Conservation (phyloP, 2,888 invertebrate species). For the Amblyteles armatorius region DNA sequence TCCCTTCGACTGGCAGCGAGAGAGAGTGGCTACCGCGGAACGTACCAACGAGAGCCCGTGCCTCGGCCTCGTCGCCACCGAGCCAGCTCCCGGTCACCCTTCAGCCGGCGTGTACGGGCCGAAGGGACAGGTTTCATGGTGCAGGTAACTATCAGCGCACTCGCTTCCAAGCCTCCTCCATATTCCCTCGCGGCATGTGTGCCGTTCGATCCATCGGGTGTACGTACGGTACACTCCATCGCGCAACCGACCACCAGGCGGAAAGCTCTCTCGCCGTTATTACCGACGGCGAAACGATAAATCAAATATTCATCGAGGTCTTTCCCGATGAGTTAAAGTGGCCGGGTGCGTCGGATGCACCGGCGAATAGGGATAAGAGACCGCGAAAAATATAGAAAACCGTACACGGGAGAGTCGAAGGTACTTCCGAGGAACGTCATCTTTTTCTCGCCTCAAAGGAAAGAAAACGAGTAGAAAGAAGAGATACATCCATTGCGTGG, state of each 20-base stretch:
- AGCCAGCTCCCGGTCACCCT: conserved; percentile 21
- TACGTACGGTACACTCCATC: conserved; percentile 24
- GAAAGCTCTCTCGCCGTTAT: conserved; percentile 19
- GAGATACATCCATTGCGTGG: background rate
- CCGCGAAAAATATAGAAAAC: too few species aligned
- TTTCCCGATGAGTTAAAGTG: conserved; percentile 4
- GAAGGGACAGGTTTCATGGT: conserved; percentile 30
- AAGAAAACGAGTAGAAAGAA: background rate
- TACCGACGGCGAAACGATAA: conserved; percentile 10
- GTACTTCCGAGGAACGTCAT: too few species aligned
- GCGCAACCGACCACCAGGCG: conserved; percentile 18
- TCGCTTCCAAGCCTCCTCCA: background rate
- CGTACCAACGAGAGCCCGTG: conserved; percentile 35
- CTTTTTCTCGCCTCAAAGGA: background rate
- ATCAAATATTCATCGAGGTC: conserved; percentile 43
- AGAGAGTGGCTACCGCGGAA: conserved; percentile 30
- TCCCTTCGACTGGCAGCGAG: conserved; percentile 47
- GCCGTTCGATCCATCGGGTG: conserved; percentile 4
- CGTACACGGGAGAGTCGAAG: too few species aligned
- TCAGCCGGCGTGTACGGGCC: conserved; percentile 32
- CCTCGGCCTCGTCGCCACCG: conserved; percentile 35
- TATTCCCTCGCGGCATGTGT: conserved; percentile 2
- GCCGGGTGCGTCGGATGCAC: background rate
- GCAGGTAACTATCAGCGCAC: conserved; percentile 19
- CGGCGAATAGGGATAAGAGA: background rate